These are phyloP conservation scores for Xestia c-nigrum DNA, from an alignment of 2,888 invertebrate genomes.

Conservation along the genomic window DNA sequence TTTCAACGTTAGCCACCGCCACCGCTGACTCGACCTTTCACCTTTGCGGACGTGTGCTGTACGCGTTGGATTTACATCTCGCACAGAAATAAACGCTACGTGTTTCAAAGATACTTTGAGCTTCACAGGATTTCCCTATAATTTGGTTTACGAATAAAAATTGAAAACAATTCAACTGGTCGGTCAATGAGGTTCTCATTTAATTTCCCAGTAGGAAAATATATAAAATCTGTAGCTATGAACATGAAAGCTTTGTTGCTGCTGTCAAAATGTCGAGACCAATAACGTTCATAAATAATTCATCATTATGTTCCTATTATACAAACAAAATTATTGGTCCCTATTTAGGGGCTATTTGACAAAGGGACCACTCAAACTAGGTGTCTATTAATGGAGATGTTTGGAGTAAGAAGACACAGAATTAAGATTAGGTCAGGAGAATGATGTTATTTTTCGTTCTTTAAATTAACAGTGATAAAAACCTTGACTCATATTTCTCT, in stretches of 20 bases:
- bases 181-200: slow-evolving; percentile 4
- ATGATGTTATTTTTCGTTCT: not conserved
- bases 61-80: slow-evolving; percentile 36
- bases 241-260: slow-evolving; percentile 35
- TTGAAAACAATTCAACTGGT: not conserved
- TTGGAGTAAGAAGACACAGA: not conserved
- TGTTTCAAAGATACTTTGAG: not conserved
- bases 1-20: slow-evolving; percentile 67
- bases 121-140: not conserved
- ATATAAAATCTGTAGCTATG: slow-evolving; percentile 6
- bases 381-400: not conserved
- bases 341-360: not conserved
- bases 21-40: slow-evolving; percentile 59
- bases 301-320: slow-evolving; percentile 16
- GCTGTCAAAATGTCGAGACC: slow-evolving; percentile 43
- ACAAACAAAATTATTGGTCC: not conserved
- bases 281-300: slow-evolving; percentile 31
- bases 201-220: not conserved
- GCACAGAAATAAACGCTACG: slow-evolving; percentile 7
- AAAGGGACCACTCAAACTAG: not conserved
- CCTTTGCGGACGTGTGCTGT: slow-evolving; percentile 47
- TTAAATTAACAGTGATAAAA: not conserved
- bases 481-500: not conserved
- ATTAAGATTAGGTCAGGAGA: not conserved
- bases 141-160: not conserved